Base-by-base conservation (phyloP, 2,888 invertebrate species). In the Pherbina coryleti region DNA sequence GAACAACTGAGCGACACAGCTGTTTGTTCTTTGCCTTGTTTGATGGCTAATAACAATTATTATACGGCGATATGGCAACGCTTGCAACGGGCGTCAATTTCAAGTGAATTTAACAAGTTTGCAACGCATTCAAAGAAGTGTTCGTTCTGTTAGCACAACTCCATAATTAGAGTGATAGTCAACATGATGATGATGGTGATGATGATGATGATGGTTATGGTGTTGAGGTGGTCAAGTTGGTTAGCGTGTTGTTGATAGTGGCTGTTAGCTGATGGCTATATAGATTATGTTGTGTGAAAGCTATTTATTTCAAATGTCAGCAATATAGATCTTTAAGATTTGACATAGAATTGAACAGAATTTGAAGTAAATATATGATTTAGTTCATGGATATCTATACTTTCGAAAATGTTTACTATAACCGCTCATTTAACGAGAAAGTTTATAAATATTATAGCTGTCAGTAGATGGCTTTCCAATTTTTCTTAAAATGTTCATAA, bases 1-100 rank as follows among this genome's bases (percentile, higher is more conserved):
- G 31, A 17, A 53, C 55, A 55, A 53, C 64, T 19, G 11, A 51
- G 37, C 8, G 77, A 73, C 77, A 77, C 77, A 77, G 77, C 66
- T 73, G 77, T 73, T 72, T 73, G 57, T 66, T 73, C 51, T 70
- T 44, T 19, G 25, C 34, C 44, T 31, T 70, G 9, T 70, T 70
- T 76, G 34, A 25, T 76, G 34, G 31, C 37, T 34, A 62, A 73
- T 49, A 73, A 73, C 60, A n/a, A 66, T 66, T 53, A 28, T 37
- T 69, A 49, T 19, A 44, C 19, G 44, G 22, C 22, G 17, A 55
- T 55, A 19, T 55, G 44, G 44, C 44, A 44, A 44, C 44, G 44
- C 44, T 44, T 44, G 11, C 11, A 22, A 62, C 22, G 8, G n/a
- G 34, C 34, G 19, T 44, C 67, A 17, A 62, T 34, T 34, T 44